A percentile compares a stretch with the other conserved stretches of the same genome.
Evolutionary conservation across 2,888 invertebrate species (phyloP).

Genomic region (Aphodius sticticus): DNA sequence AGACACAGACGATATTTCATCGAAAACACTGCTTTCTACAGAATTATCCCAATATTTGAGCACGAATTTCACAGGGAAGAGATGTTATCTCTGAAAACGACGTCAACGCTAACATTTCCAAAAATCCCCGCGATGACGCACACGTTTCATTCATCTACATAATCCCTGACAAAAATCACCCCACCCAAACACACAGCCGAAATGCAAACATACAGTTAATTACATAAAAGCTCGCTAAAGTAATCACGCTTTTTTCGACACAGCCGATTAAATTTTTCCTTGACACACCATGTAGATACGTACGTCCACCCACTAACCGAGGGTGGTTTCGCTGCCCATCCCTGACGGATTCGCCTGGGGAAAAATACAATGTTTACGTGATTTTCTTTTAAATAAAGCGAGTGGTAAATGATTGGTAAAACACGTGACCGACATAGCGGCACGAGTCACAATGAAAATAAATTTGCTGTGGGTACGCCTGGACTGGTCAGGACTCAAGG

Average conservation of each 20-base stretch:
- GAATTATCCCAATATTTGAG: not conserved
- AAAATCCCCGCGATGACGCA: not conserved
- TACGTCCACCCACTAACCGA: not conserved
- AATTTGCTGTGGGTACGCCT: not conserved
- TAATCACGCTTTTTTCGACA: slow-evolving; percentile 4
- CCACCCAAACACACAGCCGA: not conserved
- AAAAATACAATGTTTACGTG: not conserved
- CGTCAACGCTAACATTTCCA: not conserved
- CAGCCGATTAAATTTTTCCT: not conserved
- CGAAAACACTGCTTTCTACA: too few species aligned
- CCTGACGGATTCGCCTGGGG: not conserved
- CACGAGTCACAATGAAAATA: not conserved
- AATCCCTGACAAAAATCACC: not conserved
- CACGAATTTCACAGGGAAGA: not conserved
- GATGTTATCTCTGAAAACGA: not conserved
- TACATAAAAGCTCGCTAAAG: not conserved
- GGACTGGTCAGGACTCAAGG: not conserved
- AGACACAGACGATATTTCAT: too few species aligned
- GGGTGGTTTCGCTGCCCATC: not conserved
- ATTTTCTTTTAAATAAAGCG: not conserved
- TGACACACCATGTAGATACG: not conserved
- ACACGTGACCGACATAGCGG: not conserved
- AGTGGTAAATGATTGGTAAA: not conserved
- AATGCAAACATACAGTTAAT: not conserved
- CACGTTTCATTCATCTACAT: not conserved